Evolutionary conservation across 2,888 invertebrate genomes (phyloP).

Genomic region (Pinctada fucata): DNA sequence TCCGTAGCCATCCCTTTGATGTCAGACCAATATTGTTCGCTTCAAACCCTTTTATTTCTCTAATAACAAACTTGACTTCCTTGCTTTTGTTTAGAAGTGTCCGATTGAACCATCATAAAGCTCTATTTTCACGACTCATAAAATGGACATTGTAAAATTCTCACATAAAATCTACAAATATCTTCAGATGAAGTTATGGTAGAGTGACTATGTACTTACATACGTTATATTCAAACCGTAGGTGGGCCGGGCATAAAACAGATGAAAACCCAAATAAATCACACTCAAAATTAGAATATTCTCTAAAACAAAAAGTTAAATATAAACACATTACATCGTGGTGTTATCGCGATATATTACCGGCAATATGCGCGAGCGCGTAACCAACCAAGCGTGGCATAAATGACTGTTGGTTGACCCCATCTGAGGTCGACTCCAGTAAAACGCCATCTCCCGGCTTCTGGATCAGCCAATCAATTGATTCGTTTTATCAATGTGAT

Average conservation of each 20-base stretch:
- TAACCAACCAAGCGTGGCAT: slow-evolving; percentile 28
- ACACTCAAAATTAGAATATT: neutral
- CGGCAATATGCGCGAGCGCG: slow-evolving; percentile 34
- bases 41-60: neutral
- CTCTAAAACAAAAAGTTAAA: slow-evolving; percentile 9
- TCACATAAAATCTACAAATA: neutral
- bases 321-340: slow-evolving; percentile 4
- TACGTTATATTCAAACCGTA: neutral
- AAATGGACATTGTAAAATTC: neutral
- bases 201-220: slow-evolving; percentile 1
- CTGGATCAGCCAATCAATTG: slow-evolving; percentile 39
- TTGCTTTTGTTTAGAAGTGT: neutral
- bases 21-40: neutral
- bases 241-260: neutral
- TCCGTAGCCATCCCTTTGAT: neutral
- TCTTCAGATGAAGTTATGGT: neutral
- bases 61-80: slow-evolving; percentile 1
- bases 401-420: slow-evolving; percentile 31
- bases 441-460: slow-evolving; percentile 29
- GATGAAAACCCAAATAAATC: neutral
- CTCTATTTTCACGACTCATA: neutral
- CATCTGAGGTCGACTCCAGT: slow-evolving; percentile 7
- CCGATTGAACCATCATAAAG: neutral
- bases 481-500: slow-evolving; percentile 36
- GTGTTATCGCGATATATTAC: slow-evolving; percentile 15